Evolutionary conservation across 2,113 vertebrate genomes (phyloP), one percentile per base, ranked within the genome.

Genomic region (Acrocephalus arundinaceus): DNA sequence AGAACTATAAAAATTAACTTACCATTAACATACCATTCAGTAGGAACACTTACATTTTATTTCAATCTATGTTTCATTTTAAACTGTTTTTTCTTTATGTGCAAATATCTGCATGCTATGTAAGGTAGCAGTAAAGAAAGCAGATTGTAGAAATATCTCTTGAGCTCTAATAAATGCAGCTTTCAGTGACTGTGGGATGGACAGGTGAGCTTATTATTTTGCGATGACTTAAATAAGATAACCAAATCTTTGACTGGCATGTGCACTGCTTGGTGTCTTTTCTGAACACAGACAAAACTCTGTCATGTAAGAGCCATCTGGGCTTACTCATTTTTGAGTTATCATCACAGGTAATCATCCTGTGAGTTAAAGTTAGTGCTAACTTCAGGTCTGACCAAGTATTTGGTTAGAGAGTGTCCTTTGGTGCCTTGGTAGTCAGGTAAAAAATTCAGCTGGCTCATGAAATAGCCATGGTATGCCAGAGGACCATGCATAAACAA

Each of bases 401-500:
- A 62, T 14, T 83, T 7, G 2, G 3, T 67, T 57, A 57, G 20
- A 75, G 15, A 39, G 27, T 58, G 31, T 54, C n/a, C n/a, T 87
- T 82, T 14, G 9, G 33, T 80, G 16, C 70, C 48, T 66, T 2
- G 2, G 8, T 48, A 30, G 17, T 43, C 52, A 68, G 27, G 61
- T 68, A 35, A 25, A 15, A 76, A 65, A 16, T 61, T 92, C 54
- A 35, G 1, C 15, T 79, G 52, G 12, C 27, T 88, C 16, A 9
- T 93, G 45, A 83, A 80, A 57, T 35, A 86, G 45, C 30, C 27
- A 6, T 7, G 37, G 8, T 11, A 39, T 43, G 24, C 7, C 15
- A 57, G 41, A 61, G 8, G 43, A 21, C 8, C 43, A 31, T 0
- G 0, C 19, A 30, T 15, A 70, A 73, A n/a, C 3, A 9, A 39